Conservation (phyloP, 1,140 invertebrate genomes). For the Nephila pilipes region DNA sequence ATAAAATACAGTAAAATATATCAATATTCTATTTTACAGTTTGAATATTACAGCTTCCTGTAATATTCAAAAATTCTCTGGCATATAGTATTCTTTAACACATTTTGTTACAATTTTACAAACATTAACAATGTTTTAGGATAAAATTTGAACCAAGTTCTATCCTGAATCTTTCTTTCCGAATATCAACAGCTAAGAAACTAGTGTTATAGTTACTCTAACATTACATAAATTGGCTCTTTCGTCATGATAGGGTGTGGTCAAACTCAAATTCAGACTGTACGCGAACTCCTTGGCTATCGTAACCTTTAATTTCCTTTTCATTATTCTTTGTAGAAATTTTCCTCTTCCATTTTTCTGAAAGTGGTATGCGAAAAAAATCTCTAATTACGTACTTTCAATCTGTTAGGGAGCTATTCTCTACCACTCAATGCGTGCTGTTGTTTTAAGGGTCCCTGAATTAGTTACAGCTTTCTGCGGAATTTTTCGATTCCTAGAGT, state of each 20-base stretch:
- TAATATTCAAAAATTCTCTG: too few species aligned
- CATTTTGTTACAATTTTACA: not conserved
- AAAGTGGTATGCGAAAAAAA: not conserved
- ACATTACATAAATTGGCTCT: not conserved
- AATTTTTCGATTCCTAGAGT: not conserved
- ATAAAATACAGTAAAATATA: too few species aligned
- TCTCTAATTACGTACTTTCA: constrained; percentile 31
- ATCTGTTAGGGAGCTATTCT: constrained; percentile 25
- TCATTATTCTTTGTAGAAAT: not conserved
- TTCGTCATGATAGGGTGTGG: constrained; percentile 42
- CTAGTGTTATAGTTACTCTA: not conserved
- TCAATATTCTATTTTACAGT: too few species aligned
- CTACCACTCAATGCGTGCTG: not conserved
- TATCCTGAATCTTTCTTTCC: not conserved
- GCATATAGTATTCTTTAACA: too few species aligned
- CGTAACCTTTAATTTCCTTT: constrained; percentile 49
- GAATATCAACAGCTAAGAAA: not conserved
- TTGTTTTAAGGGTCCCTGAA: not conserved
- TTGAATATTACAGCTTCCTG: too few species aligned
- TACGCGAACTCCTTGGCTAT: not conserved
- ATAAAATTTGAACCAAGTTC: not conserved
- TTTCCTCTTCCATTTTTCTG: constrained; percentile 29
- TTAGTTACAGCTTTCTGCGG: not conserved
- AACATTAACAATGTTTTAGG: not conserved
- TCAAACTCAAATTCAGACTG: not conserved